phyloP scores from a whole-genome alignment of 2,888 invertebrate genomes.

The Ornithoptera alexandrae region DNA sequence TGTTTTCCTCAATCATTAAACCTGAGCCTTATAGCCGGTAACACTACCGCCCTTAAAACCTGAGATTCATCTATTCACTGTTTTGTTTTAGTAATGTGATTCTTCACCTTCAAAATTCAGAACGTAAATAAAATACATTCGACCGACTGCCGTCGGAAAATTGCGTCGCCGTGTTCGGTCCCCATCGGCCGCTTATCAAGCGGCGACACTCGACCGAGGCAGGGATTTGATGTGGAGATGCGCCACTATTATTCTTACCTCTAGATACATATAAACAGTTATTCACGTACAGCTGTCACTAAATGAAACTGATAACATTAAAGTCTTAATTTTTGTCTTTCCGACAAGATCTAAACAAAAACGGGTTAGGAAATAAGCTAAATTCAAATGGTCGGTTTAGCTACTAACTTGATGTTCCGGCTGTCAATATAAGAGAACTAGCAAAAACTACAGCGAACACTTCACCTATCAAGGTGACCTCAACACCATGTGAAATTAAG shows the following conservation, averaged over 20 bases:
- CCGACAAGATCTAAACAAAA: neutral
- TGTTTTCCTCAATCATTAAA: too few relatives aligned
- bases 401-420: too few relatives aligned
- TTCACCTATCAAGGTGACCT: too few relatives aligned
- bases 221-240: slow-evolving; percentile 68
- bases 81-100: neutral
- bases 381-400: too few relatives aligned
- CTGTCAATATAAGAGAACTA: too few relatives aligned
- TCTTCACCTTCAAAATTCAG: neutral
- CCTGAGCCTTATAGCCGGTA: too few relatives aligned
- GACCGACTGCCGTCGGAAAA: slow-evolving; percentile 37
- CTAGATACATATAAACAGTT: slow-evolving; percentile 8
- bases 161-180: slow-evolving; percentile 38
- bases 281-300: neutral
- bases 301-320: neutral
- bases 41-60: too few relatives aligned
- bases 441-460: too few relatives aligned
- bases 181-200: slow-evolving; percentile 69
- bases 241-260: slow-evolving; percentile 50
- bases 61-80: neutral
- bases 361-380: too few relatives aligned
- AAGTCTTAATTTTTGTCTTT: neutral
- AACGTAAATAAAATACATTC: slow-evolving; percentile 40
- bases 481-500: too few relatives aligned
- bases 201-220: slow-evolving; percentile 62